phyloP scores from a whole-genome alignment of 2,888 invertebrate species.

The Pristionchus arcanus region DNA sequence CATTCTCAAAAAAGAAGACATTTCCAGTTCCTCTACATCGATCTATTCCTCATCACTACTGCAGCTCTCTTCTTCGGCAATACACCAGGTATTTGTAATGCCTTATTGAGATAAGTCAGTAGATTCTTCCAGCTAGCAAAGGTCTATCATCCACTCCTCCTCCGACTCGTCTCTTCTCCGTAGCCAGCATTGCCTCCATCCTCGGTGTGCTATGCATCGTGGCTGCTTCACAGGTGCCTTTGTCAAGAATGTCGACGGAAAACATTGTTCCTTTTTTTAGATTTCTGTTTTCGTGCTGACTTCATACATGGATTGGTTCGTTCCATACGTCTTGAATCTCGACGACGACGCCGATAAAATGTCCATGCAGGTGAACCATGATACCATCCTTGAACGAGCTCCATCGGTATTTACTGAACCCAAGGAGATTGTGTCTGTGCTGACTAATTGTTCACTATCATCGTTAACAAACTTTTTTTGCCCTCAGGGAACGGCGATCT shows the following conservation, averaged over 20 bases:
- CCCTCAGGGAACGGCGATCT: constrained; percentile 87
- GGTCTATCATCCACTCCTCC: constrained; percentile 71
- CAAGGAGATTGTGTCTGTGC: too few relatives aligned
- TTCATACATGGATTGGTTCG: constrained; percentile 75
- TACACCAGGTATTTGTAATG: neutral
- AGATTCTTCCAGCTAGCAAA: constrained; percentile 56
- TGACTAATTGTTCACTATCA: too few relatives aligned
- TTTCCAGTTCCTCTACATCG: constrained; percentile 82
- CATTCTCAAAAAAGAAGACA: constrained; percentile 43
- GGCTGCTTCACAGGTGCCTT: constrained; percentile 83
- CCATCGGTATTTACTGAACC: too few relatives aligned
- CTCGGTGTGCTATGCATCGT: constrained; percentile 85
- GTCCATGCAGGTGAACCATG: constrained; percentile 83
- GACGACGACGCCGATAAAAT: constrained; percentile 83
- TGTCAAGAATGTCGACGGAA: too few relatives aligned
- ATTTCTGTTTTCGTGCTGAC: constrained; percentile 73
- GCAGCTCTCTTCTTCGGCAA: constrained; percentile 79
- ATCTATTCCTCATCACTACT: constrained; percentile 82
- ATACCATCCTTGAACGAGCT: too few relatives aligned
- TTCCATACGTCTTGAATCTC: constrained; percentile 78
- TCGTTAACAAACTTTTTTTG: neutral
- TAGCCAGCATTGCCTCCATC: constrained; percentile 86
- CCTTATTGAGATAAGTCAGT: neutral
- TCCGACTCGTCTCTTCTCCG: constrained; percentile 83
- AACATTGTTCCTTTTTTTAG: constrained; percentile 58